Conservation (phyloP, 2,113 vertebrate species). For the Opisthocomus hoazin region DNA sequence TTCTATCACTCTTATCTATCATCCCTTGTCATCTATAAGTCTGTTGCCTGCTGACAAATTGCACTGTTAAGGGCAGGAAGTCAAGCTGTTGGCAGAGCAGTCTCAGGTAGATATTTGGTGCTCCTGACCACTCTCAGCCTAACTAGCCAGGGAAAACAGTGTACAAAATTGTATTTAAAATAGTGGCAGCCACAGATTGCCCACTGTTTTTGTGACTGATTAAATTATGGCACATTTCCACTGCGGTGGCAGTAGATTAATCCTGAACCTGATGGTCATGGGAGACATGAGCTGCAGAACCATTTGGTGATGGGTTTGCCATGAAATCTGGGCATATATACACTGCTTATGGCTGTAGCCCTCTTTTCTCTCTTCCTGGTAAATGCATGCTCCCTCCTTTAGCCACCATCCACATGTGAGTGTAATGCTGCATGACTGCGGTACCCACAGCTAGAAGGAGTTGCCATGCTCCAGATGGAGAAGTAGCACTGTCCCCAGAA, state of each 20-base stretch:
- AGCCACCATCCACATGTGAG: too few relatives aligned
- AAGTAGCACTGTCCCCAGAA: neutral
- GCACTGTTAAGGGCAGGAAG: neutral
- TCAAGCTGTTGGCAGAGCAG: neutral
- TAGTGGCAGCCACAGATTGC: neutral
- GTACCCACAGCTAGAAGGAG: neutral
- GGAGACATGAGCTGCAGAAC: neutral
- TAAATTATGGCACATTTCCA: neutral
- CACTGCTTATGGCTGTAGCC: neutral
- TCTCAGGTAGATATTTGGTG: neutral
- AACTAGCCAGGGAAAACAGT: neutral
- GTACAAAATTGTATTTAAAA: neutral
- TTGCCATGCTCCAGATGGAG: neutral
- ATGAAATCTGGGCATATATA: neutral
- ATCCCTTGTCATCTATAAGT: neutral
- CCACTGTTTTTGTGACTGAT: neutral
- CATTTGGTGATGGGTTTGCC: neutral
- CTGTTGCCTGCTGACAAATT: neutral
- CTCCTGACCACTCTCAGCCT: neutral
- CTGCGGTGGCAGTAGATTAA: neutral
- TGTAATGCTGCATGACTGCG: neutral
- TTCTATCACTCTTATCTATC: neutral
- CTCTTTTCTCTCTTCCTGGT: neutral
- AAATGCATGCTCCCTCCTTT: neutral
- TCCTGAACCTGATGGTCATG: neutral